These are phyloP conservation scores for Dynastes maya DNA, from an alignment of 2,888 invertebrate genomes.

Conservation along the genomic window DNA sequence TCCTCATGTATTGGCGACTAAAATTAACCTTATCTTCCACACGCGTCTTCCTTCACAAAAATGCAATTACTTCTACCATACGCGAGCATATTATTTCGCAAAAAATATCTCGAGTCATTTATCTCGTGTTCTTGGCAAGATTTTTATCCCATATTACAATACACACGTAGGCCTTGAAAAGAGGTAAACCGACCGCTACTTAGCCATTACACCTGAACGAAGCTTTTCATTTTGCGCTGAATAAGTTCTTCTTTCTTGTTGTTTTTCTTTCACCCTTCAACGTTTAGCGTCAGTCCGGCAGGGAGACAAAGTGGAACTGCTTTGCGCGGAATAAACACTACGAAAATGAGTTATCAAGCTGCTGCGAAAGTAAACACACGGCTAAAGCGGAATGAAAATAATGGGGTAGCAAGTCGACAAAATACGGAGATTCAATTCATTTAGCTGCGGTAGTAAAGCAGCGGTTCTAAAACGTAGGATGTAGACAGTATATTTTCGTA, in stretches of 20 bases:
- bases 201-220: conserved; percentile 5
- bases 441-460: conserved; percentile 6
- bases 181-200: conserved; percentile 1
- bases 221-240: conserved; percentile 32
- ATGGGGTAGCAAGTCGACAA: conserved; percentile 35
- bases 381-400: conserved; percentile 40
- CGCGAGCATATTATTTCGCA: no score
- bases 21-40: no score
- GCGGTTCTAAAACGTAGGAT: conserved; percentile 19
- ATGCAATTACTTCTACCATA: no score
- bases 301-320: conserved; percentile 37
- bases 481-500: not conserved
- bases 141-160: no score
- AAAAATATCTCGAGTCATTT: no score
- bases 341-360: conserved; percentile 50
- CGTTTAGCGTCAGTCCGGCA: conserved; percentile 24
- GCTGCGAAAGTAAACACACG: conserved; percentile 36
- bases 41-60: no score
- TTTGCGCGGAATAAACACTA: conserved; percentile 51
- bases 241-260: conserved; percentile 8
- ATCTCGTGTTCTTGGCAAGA: no score
- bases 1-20: not conserved
- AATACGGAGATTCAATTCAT: conserved; percentile 45
- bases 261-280: not conserved
- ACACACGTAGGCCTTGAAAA: not conserved